Conservation (phyloP, 2,113 vertebrate genomes). For the Pholis gunnellus region DNA sequence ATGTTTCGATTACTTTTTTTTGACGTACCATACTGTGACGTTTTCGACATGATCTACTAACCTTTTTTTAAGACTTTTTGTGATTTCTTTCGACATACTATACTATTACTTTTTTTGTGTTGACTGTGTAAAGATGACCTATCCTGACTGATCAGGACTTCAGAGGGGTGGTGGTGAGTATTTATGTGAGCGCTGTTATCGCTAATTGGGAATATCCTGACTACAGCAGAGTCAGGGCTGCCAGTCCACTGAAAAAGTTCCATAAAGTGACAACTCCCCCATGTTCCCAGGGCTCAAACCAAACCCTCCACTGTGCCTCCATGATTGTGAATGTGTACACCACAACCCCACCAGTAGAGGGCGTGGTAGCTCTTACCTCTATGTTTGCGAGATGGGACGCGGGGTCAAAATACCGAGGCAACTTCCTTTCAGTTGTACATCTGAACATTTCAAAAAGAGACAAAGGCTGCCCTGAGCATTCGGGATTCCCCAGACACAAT, state of each 20-base stretch:
- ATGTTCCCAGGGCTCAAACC: neutral
- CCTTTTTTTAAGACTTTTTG: too few relatives aligned
- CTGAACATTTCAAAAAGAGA: constrained; percentile 30
- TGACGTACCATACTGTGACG: too few relatives aligned
- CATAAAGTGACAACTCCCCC: neutral
- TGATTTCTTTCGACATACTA: too few relatives aligned
- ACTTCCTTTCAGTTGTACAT: neutral
- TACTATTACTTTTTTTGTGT: too few relatives aligned
- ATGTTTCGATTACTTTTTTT: too few relatives aligned
- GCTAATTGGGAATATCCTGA: constrained; percentile 45
- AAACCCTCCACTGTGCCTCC: neutral
- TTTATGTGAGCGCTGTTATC: neutral
- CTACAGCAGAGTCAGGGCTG: neutral
- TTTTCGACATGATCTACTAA: too few relatives aligned
- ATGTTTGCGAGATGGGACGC: neutral
- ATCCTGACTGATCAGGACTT: neutral
- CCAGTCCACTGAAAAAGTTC: neutral
- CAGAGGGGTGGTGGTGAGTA: neutral
- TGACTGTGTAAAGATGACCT: too few relatives aligned
- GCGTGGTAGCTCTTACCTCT: too few relatives aligned
- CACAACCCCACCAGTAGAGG: neutral
- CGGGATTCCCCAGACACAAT: constrained; percentile 1
- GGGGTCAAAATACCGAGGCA: neutral
- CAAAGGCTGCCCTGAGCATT: constrained; percentile 23
- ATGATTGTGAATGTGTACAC: neutral